Evolutionary conservation across 2,113 vertebrate genomes (phyloP).

Genomic region (Ceuthmochares aereus): DNA sequence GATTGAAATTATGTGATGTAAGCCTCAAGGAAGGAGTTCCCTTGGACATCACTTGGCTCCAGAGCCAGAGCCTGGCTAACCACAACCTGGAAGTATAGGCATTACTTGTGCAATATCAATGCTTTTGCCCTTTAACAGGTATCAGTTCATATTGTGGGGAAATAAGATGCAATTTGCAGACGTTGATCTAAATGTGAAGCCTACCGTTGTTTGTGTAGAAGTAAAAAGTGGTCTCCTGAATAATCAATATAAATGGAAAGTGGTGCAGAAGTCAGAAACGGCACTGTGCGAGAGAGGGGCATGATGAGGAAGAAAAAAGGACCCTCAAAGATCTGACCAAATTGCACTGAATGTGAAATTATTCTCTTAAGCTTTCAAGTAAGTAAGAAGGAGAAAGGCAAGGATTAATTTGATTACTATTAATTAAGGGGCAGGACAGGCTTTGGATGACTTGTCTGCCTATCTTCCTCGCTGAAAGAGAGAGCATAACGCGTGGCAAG

Average conservation of each 20-base stretch:
- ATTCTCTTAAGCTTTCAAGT: background rate
- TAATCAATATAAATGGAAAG: background rate
- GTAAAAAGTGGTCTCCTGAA: background rate
- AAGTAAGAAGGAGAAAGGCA: background rate
- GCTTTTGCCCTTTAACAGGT: background rate
- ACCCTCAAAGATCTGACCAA: background rate
- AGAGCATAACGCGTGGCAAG: background rate
- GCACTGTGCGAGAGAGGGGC: background rate
- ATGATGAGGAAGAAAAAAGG: background rate
- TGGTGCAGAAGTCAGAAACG: background rate
- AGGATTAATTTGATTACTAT: background rate
- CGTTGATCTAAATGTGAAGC: background rate
- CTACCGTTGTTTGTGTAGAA: background rate
- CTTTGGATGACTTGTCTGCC: background rate
- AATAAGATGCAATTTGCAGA: background rate
- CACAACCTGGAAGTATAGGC: background rate
- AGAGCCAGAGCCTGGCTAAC: background rate
- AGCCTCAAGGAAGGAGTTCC: background rate
- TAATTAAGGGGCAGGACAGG: background rate
- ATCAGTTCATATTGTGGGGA: background rate
- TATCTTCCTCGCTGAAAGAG: accelerated
- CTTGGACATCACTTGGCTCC: background rate
- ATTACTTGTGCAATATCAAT: background rate
- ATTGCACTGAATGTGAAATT: background rate
- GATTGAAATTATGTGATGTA: background rate